phyloP scores from a whole-genome alignment of 2,113 vertebrate species.

The Grammomys surdaster region DNA sequence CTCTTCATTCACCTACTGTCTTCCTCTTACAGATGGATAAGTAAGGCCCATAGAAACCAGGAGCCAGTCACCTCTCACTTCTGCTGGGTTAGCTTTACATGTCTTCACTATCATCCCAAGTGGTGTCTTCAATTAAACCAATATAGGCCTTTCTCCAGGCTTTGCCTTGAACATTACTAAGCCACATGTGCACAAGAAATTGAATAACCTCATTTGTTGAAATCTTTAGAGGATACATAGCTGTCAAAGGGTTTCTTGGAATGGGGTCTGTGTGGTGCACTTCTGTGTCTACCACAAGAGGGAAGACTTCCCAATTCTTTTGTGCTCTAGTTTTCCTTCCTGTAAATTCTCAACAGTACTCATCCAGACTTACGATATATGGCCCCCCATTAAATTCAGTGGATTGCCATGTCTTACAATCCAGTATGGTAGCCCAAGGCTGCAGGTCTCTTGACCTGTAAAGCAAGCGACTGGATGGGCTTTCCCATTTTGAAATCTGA shows the following conservation, averaged over 20 bases:
- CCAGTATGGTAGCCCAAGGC: slow-evolving; percentile 16
- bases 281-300: slow-evolving; percentile 31
- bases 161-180: slow-evolving; percentile 41
- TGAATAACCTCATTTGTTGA: neutral
- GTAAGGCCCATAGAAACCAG: neutral
- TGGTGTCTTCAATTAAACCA: neutral
- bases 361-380: neutral
- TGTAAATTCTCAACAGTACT: neutral
- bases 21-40: neutral
- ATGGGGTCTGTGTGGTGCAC: neutral
- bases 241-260: neutral
- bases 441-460: slow-evolving; percentile 28
- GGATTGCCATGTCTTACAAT: slow-evolving; percentile 45
- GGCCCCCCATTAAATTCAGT: neutral
- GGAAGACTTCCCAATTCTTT: slow-evolving; percentile 1
- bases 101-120: neutral
- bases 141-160: slow-evolving; percentile 14
- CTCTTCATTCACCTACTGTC: neutral
- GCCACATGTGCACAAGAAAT: neutral
- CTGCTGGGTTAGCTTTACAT: neutral
- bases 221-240: neutral
- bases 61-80: neutral
- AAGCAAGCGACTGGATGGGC: slow-evolving; percentile 11
- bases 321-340: neutral
- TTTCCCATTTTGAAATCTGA: slow-evolving; percentile 16